phyloP scores from a whole-genome alignment of 2,888 invertebrate species.

The Gandaritis pyraliata region DNA sequence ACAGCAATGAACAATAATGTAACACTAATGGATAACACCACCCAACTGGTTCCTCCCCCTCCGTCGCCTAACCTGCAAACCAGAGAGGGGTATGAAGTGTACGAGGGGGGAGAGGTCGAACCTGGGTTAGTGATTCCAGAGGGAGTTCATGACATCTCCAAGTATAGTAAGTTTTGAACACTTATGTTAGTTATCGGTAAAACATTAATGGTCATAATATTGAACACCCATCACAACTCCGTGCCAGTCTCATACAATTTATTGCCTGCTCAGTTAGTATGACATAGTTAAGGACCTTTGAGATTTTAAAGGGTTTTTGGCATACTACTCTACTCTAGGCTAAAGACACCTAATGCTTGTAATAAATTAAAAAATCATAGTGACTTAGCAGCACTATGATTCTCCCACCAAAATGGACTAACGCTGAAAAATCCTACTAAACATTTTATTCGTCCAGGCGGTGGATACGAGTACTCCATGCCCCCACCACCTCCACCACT shows the following conservation, averaged over 20 bases:
- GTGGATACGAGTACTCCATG: slow-evolving; percentile 77
- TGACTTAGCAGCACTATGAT: too few relatives aligned
- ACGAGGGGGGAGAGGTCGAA: slow-evolving; percentile 84
- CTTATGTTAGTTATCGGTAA: too few relatives aligned
- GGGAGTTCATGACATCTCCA: slow-evolving; percentile 63
- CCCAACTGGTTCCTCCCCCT: slow-evolving; percentile 35
- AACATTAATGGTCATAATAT: too few relatives aligned
- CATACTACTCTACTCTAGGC: too few relatives aligned
- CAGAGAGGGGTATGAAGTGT: slow-evolving; percentile 81
- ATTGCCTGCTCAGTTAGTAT: too few relatives aligned
- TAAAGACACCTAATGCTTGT: too few relatives aligned
- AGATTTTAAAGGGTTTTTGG: too few relatives aligned
- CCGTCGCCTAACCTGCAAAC: slow-evolving; percentile 49
- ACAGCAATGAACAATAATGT: slow-evolving; percentile 47
- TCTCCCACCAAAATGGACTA: background rate
- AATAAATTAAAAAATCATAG: too few relatives aligned
- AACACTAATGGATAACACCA: slow-evolving; percentile 40
- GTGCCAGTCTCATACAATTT: too few relatives aligned
- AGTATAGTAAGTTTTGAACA: slow-evolving; percentile 63
- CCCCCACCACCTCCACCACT: slow-evolving; percentile 76
- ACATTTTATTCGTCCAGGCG: slow-evolving; percentile 55
- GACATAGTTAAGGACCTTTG: too few relatives aligned
- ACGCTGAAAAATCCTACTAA: background rate
- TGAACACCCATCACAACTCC: too few relatives aligned
- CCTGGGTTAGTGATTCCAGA: slow-evolving; percentile 73